These are phyloP conservation scores for Lynx canadensis DNA, from an alignment of 2,113 vertebrate genomes.

Conservation along the genomic window DNA sequence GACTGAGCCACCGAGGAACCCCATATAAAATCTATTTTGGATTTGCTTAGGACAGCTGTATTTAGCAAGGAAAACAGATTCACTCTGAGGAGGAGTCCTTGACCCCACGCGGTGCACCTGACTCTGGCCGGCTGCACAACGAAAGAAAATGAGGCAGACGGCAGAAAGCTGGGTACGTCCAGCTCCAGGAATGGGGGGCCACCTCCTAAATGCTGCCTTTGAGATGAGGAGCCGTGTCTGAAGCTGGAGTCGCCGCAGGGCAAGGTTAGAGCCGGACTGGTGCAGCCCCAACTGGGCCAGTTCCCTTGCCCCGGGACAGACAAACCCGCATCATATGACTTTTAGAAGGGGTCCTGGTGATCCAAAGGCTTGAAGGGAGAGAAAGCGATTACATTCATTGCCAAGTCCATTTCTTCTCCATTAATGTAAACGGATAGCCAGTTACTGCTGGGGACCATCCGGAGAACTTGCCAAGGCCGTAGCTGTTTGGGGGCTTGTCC, in stretches of 20 bases:
- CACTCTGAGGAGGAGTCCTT: neutral
- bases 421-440: neutral
- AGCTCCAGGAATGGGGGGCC: rapidly evolving
- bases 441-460: neutral
- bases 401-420: neutral
- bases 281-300: rapidly evolving
- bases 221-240: no score
- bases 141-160: rapidly evolving
- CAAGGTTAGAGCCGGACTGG: rapidly evolving
- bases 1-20: no score
- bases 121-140: rapidly evolving
- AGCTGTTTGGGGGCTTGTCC: neutral
- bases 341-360: neutral
- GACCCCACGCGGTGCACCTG: neutral
- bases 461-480: neutral
- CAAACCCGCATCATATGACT: neutral
- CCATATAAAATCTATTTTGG: neutral
- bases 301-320: no score
- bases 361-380: neutral
- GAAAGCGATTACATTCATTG: neutral
- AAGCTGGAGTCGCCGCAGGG: neutral
- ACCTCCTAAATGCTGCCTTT: rapidly evolving
- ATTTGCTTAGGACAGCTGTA: neutral
- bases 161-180: rapidly evolving
- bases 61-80: neutral